Base-by-base conservation (phyloP, 2,113 vertebrate genomes). In the Murina feae region DNA sequence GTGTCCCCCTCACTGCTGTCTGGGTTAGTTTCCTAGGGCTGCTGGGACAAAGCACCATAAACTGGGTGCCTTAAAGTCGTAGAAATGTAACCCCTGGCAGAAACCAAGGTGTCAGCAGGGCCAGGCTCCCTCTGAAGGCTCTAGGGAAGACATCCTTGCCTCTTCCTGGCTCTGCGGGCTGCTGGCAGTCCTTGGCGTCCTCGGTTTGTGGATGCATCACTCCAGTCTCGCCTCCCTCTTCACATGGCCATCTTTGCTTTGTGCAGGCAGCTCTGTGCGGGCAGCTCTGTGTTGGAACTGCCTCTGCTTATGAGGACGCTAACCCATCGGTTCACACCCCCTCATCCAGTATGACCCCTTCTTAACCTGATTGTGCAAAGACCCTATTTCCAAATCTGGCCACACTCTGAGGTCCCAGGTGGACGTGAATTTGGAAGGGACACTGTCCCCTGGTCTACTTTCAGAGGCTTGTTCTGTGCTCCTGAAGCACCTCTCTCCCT, bases 371-470 rank as follows among this genome's bases (percentile, higher is more conserved):
- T 69, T 42, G 9, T 37, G 49, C 37, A 86, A 49, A 80, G 72
- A 53, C 30, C 21, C 9, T 37, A 5, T 85, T 84, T 89, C 66
- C 47, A 42, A 51, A 88, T 37, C 17, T 5, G 14, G 30, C 47
- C 28, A 37, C 49, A 25, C 42, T 49, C 39, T 82, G 49, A 60
- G 13, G 21, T 16, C 51, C 66, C 39, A 60, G 32, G 30, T 18
- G 21, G 66, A 28, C n/a, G 7, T 0, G 28, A 60, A 74, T 81
- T 58, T 42, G 44, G 60, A 81, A 44, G 39, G 39, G 66, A 25
- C 14, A 35, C 18, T 14, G 28, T 25, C 9, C 3, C 3, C 0
- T 30, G 13, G 25, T 18, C 5, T 9, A 23, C 47, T 44, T 7
- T 79, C 82, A 85, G 18, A 85, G 28, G 21, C 25, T 37, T 1